Conservation (phyloP, 2,113 vertebrate species). For the Odocoileus hemionus region DNA sequence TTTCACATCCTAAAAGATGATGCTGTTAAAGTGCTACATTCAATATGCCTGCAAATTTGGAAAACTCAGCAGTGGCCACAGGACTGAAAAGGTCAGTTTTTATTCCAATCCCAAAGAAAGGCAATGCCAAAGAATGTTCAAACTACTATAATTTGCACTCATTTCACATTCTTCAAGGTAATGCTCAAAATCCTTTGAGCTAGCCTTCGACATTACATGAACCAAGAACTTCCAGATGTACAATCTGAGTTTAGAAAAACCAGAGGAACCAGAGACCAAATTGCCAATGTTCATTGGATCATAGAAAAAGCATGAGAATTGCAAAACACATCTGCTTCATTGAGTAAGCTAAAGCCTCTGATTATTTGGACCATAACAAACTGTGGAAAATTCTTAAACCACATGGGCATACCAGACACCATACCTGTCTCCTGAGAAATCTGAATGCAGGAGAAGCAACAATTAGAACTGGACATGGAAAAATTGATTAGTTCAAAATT, state of each 20-base stretch:
- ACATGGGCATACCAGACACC: background rate
- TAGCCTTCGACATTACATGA: background rate
- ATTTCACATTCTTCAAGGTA: background rate
- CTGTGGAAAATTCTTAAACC: background rate
- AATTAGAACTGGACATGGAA: background rate
- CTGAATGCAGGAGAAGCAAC: background rate
- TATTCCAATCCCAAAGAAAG: background rate
- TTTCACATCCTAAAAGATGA: background rate
- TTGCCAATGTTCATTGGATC: background rate
- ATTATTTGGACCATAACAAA: background rate
- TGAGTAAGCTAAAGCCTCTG: background rate
- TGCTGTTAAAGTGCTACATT: background rate
- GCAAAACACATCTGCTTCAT: background rate
- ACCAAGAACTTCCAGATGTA: background rate
- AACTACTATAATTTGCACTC: background rate
- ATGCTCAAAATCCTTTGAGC: background rate
- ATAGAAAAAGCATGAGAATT: background rate
- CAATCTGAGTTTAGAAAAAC: background rate
- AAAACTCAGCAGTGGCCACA: background rate
- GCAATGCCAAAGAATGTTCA: background rate
- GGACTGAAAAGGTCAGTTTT: background rate
- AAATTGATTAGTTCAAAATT: background rate
- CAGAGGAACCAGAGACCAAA: background rate
- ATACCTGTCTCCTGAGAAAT: background rate
- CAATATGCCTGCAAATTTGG: background rate